Percentiles rank a stretch among this genome's conserved stretches.
Evolutionary conservation across 1,140 invertebrate genomes (phyloP).

Genomic region (Rhyzopertha dominica): DNA sequence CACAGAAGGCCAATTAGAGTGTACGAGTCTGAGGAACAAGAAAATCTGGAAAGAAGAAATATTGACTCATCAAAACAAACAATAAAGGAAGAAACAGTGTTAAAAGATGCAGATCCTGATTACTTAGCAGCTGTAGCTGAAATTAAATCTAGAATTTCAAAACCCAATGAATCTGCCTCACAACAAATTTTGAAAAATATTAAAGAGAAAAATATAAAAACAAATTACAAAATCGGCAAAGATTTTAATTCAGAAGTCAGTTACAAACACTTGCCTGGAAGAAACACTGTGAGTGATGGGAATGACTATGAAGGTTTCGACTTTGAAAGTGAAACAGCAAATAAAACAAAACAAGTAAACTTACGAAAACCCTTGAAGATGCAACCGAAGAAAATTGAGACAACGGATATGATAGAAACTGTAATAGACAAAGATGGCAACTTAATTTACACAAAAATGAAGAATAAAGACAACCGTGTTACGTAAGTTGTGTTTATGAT

Average conservation of each 20-base stretch:
- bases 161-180: not conserved
- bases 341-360: constrained; percentile 12
- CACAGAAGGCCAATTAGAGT: constrained; percentile 24
- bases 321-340: constrained; percentile 1
- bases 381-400: too few relatives aligned
- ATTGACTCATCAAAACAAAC: not conserved
- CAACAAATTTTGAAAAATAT: not conserved
- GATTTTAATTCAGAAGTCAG: constrained; percentile 25
- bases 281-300: constrained; percentile 38
- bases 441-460: constrained; percentile 52
- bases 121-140: too few relatives aligned
- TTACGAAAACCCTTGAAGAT: constrained; percentile 7
- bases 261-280: constrained; percentile 39
- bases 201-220: not conserved
- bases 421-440: constrained; percentile 51
- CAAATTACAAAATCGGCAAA: not conserved
- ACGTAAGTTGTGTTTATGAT: constrained; percentile 38
- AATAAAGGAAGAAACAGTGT: constrained; percentile 2
- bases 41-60: constrained; percentile 14
- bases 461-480: constrained; percentile 50
- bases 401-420: constrained; percentile 41
- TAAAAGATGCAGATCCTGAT: not conserved
- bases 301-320: constrained; percentile 29
- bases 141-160: constrained; percentile 7
- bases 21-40: constrained; percentile 20